Conservation (phyloP, 2,888 invertebrate species). For the Baccha elongata region DNA sequence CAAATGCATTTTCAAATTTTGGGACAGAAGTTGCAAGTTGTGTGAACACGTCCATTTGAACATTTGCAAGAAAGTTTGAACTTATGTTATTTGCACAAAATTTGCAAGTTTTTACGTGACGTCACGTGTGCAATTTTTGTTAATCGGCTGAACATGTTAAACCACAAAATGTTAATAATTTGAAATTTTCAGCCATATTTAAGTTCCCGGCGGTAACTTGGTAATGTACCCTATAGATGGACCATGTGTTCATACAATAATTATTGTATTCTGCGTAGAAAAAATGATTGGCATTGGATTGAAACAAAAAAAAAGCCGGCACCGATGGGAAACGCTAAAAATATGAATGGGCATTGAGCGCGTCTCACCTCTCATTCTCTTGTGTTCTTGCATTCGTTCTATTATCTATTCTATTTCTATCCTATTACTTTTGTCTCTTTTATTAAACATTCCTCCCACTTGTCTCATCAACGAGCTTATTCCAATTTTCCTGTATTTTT, state of each 20-base stretch:
- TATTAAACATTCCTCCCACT: constrained; percentile 32
- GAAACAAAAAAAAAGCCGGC: constrained; percentile 10
- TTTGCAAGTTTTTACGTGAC: too few species aligned
- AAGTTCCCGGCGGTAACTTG: too few species aligned
- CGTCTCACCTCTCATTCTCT: constrained; percentile 3
- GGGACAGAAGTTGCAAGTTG: too few species aligned
- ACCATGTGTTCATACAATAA: constrained; percentile 48
- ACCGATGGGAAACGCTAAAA: constrained; percentile 24
- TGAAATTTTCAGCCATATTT: too few species aligned
- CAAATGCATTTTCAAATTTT: too few species aligned
- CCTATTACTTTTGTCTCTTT: constrained; percentile 22
- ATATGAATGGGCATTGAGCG: constrained; percentile 56
- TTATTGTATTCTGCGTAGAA: constrained; percentile 11
- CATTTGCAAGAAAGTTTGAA: too few species aligned
- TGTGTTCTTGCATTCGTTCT: constrained; percentile 6
- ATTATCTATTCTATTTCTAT: constrained; percentile 1
- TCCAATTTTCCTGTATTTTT: constrained; percentile 26
- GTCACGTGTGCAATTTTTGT: too few species aligned
- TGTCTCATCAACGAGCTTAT: constrained; percentile 3
- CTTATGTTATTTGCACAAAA: too few species aligned
- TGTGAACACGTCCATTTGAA: too few species aligned
- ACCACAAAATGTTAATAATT: too few species aligned
- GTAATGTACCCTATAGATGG: too few species aligned
- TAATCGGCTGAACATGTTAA: too few species aligned
- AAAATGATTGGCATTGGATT: neutral